Evolutionary conservation across 2,797 vertebrate species (phyloP).

Genomic region (Manis javanica): DNA sequence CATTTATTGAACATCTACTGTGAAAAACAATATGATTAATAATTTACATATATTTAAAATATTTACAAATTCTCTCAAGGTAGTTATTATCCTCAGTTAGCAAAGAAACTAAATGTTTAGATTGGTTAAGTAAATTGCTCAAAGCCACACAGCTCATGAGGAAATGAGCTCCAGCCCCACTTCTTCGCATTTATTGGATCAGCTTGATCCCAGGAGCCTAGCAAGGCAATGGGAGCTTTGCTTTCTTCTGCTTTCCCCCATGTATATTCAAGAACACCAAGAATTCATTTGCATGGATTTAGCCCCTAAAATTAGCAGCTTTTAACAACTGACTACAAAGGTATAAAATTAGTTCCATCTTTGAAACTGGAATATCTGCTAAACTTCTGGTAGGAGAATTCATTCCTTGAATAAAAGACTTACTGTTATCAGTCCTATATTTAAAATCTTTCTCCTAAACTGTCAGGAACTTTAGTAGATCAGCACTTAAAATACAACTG

Average conservation of each 20-base stretch:
- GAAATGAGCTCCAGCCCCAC: neutral
- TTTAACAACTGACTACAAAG: neutral
- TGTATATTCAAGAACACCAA: neutral
- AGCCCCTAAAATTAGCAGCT: neutral
- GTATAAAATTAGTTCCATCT: neutral
- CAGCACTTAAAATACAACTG: conserved; percentile 77
- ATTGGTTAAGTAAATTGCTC: conserved; percentile 17
- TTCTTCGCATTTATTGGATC: neutral
- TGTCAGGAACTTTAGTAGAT: conserved; percentile 68
- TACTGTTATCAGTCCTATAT: conserved; percentile 69
- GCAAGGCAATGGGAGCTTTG: neutral
- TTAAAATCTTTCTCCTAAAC: conserved; percentile 76
- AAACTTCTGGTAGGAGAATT: conserved; percentile 53
- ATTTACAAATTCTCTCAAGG: conserved; percentile 59
- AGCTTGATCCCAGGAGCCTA: neutral
- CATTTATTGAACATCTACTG: conserved; percentile 51
- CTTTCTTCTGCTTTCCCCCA: neutral
- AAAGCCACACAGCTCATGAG: neutral
- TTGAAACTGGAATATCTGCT: neutral
- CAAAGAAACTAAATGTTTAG: conserved; percentile 13
- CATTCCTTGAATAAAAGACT: conserved; percentile 76
- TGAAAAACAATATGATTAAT: conserved; percentile 52
- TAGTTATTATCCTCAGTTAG: conserved; percentile 45
- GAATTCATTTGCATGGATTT: neutral
- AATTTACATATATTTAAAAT: conserved; percentile 46